Evolutionary conservation across 2,888 invertebrate species (phyloP).

Genomic region (Ecdyonurus torrentis): DNA sequence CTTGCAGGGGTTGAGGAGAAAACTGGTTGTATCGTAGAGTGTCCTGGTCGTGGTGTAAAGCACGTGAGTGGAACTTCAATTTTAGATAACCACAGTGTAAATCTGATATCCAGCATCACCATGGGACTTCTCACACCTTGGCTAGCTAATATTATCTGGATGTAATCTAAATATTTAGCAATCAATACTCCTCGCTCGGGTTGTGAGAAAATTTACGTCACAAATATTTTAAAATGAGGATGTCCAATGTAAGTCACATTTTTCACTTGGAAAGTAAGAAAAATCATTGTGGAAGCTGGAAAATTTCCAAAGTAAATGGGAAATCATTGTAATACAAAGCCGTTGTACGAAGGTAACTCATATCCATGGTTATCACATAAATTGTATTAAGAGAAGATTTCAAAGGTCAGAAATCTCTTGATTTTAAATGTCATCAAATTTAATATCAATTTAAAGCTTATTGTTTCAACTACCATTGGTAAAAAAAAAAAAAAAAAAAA

Average conservation of each 20-base stretch:
- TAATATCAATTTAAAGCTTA: too few relatives aligned
- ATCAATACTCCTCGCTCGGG: neutral
- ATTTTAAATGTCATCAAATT: too few relatives aligned
- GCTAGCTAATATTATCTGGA: constrained; percentile 40
- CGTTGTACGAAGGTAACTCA: too few relatives aligned
- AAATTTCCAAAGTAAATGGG: too few relatives aligned
- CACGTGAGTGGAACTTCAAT: constrained; percentile 60
- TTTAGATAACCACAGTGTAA: constrained; percentile 77
- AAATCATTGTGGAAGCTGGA: neutral
- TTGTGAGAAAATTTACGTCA: neutral
- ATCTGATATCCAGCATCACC: constrained; percentile 60
- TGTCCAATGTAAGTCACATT: neutral
- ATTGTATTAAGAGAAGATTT: too few relatives aligned
- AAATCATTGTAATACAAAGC: too few relatives aligned
- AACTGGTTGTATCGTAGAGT: constrained; percentile 49
- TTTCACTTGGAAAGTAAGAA: neutral
- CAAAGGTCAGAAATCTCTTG: too few relatives aligned
- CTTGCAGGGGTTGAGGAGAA: constrained; percentile 46
- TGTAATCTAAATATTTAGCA: constrained; percentile 16
- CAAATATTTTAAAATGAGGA: neutral
- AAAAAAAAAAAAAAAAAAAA: too few relatives aligned
- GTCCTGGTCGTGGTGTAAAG: constrained; percentile 46
- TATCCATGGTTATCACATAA: too few relatives aligned
- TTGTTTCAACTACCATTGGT: too few relatives aligned
- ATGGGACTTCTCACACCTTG: constrained; percentile 54